A percentile compares a stretch with the other conserved stretches of the same genome.
Evolutionary conservation across 2,888 invertebrate genomes (phyloP).

Genomic region (Caenorhabditis sulstoni): DNA sequence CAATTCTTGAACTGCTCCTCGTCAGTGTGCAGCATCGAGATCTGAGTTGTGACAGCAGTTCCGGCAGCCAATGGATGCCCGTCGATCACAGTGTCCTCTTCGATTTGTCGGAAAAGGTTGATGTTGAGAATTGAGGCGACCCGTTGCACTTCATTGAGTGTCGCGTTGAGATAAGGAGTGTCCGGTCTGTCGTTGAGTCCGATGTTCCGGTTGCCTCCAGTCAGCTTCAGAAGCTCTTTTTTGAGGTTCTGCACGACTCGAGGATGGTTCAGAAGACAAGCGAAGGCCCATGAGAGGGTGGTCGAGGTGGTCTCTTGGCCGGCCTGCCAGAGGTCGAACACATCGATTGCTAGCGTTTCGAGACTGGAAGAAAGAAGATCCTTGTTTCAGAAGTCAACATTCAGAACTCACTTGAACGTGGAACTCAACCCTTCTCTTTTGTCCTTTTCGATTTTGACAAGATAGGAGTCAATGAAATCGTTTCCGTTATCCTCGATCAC

Average conservation of each 20-base stretch:
- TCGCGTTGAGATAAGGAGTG: constrained; percentile 60
- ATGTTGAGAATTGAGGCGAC: constrained; percentile 54
- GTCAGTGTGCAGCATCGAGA: constrained; percentile 50
- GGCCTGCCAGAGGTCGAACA: constrained; percentile 65
- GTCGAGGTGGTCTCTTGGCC: constrained; percentile 68
- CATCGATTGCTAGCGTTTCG: constrained; percentile 40
- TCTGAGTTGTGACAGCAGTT: constrained; percentile 33
- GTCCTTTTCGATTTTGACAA: constrained; percentile 60
- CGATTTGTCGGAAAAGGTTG: constrained; percentile 40
- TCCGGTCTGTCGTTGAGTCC: constrained; percentile 31
- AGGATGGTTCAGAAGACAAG: constrained; percentile 58
- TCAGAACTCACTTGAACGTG: constrained; percentile 31
- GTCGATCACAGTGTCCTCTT: constrained; percentile 44
- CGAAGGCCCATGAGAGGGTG: constrained; percentile 56
- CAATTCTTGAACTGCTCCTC: constrained; percentile 41
- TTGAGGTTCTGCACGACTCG: constrained; percentile 41
- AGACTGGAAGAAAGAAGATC: constrained; percentile 19
- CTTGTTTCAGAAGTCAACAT: too few relatives aligned
- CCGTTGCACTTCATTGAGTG: constrained; percentile 60
- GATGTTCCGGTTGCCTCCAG: constrained; percentile 32
- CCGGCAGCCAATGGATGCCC: constrained; percentile 38
- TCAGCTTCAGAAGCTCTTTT: constrained; percentile 40
- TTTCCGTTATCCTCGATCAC: constrained; percentile 43
- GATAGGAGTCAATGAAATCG: constrained; percentile 59
- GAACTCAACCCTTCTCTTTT: constrained; percentile 25